Evolutionary conservation across 2,888 invertebrate species (phyloP).

Genomic region (Tetragonula carbonaria): DNA sequence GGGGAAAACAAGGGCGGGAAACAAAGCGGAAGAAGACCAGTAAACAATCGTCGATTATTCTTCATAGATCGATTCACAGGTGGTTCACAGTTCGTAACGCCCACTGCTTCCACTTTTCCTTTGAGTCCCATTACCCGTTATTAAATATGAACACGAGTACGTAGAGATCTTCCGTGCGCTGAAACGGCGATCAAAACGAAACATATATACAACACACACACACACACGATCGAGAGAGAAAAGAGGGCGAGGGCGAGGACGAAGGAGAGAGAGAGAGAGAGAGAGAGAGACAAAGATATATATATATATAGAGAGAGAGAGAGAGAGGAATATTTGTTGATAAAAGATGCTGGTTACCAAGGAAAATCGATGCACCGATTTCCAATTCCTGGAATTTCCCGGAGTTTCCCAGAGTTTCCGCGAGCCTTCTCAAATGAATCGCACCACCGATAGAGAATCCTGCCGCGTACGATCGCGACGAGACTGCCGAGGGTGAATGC

Average conservation of each 20-base stretch:
- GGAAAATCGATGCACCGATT: conserved; percentile 9
- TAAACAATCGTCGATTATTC: neutral
- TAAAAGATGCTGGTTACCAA: neutral
- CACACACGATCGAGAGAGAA: neutral
- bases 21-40: neutral
- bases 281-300: no score
- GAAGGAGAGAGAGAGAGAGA: no score
- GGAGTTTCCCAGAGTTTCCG: neutral
- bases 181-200: neutral
- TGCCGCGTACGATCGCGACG: conserved; percentile 40
- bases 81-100: conserved; percentile 37
- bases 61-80: conserved; percentile 48
- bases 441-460: conserved; percentile 15
- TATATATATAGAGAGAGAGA: no score
- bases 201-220: neutral
- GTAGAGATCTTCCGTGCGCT: neutral
- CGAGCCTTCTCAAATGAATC: conserved; percentile 15
- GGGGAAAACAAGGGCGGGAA: neutral
- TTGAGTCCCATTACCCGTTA: neutral
- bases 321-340: neutral
- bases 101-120: neutral
- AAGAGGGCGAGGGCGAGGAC: no score
- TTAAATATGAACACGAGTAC: conserved; percentile 14
- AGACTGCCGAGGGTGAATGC: conserved; percentile 56
- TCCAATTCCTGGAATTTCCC: neutral